These are phyloP conservation scores for Aphidoletes aphidimyza DNA, from an alignment of 2,888 invertebrate species.

Conservation along the genomic window DNA sequence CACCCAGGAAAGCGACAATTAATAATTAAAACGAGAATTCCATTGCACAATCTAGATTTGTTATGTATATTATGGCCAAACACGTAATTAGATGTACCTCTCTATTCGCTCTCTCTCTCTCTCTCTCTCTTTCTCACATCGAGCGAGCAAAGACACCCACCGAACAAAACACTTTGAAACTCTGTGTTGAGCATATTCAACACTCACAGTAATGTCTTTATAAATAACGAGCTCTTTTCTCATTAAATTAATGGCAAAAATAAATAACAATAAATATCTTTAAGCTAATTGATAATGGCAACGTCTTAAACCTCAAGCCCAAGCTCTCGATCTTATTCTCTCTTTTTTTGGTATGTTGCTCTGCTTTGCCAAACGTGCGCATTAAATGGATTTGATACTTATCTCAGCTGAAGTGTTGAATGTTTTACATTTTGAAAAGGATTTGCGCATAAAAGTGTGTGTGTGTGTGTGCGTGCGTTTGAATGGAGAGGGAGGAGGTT, in stretches of 20 bases:
- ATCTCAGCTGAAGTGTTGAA: constrained; percentile 44
- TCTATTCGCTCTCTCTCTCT: neutral
- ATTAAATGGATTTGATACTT: constrained; percentile 39
- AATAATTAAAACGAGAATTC: constrained; percentile 21
- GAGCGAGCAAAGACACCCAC: neutral
- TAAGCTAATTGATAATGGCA: constrained; percentile 54
- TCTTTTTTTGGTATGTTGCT: neutral
- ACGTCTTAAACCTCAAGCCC: constrained; percentile 8
- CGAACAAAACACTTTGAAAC: too few relatives aligned
- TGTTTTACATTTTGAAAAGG: constrained; percentile 48
- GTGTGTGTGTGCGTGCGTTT: neutral
- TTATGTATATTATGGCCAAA: neutral
- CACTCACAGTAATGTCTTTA: constrained; percentile 47
- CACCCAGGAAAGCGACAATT: neutral
- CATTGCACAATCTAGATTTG: constrained; percentile 20
- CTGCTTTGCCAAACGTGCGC: neutral
- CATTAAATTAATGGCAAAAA: constrained; percentile 56
- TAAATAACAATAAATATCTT: constrained; percentile 54
- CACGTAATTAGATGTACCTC: neutral
- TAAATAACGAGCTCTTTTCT: constrained; percentile 55
- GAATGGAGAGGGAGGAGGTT: too few relatives aligned
- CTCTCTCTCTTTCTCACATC: neutral
- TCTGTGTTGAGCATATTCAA: too few relatives aligned
- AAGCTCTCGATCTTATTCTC: neutral
- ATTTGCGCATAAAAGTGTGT: neutral